Base-by-base conservation (phyloP, 2,113 vertebrate species). In the Motacilla alba region DNA sequence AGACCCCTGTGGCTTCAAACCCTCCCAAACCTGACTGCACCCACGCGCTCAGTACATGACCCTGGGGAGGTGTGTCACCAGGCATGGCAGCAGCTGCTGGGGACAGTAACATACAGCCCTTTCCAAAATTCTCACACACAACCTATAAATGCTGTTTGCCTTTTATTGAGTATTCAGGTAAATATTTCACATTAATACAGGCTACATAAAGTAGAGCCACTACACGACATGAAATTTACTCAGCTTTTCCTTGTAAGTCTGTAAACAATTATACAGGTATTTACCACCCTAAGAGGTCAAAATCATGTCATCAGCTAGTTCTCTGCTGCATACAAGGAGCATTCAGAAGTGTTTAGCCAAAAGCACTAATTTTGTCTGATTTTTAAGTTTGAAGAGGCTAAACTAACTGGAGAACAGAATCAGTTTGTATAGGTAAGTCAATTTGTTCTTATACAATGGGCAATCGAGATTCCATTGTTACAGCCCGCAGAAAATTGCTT, bases 161-260 rank as follows among this genome's bases (percentile, higher is more conserved):
- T 98, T 98, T 99, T 99, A 99, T 98, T 99, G 99, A 99, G 99
- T 99, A 99, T 99, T 99, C 99, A 99, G 99, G 99, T 99, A 99
- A 99, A 99, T 99, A 99, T 99, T 99, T 99, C 99, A 99, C 99
- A 99, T 99, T 99, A 99, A 99, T 99, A 99, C 99, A 99, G 99
- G 99, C 99, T 99, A 99, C 99, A 99, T 99, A 99, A 99, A 99
- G 99, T 99, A 98, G 98, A 99, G 99, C 98, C 98, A 97, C 98
- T 99, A 98, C 97, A 98, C 95, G 97, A 98, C 98, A 98, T 98
- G 98, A 98, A 98, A 98, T 98, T 98, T 98, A 98, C 98, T 98
- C 98, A 98, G 97, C 96, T 98, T 98, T 98, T 99, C 98, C 98
- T 98, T 99, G 99, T 97, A 98, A 99, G 99, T 99, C 98, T 98